These are phyloP conservation scores for Cinara cedri DNA, from an alignment of 2,888 invertebrate genomes.

Conservation along the genomic window DNA sequence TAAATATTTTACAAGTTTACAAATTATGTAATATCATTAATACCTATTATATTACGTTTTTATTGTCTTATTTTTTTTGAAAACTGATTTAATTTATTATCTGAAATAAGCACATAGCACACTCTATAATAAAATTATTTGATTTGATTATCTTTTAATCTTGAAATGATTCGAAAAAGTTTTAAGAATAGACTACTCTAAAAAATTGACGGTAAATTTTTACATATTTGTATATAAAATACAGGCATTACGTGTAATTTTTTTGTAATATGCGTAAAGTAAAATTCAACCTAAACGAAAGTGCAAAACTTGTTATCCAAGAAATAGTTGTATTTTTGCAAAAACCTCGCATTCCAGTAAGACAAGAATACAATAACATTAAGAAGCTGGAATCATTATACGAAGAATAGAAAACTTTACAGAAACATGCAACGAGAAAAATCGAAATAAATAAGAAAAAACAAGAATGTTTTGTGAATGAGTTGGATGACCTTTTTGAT, in stretches of 20 bases:
- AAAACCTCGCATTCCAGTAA: constrained; percentile 27
- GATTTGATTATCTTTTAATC: not conserved
- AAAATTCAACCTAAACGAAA: constrained; percentile 8
- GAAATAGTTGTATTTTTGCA: constrained; percentile 35
- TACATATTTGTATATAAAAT: not conserved
- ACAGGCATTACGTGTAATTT: constrained; percentile 4
- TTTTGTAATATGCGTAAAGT: constrained; percentile 30
- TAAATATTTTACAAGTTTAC: no score
- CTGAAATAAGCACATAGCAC: not conserved
- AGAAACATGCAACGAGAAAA: constrained; percentile 1
- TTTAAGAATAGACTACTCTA: no score
- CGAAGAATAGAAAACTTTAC: constrained; percentile 29
- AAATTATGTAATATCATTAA: no score
- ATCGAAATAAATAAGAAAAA: no score
- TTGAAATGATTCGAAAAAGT: not conserved
- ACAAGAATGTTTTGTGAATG: no score
- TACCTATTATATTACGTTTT: no score
- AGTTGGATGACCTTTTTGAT: no score
- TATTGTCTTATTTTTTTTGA: not conserved
- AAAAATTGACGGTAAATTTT: not conserved
- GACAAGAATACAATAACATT: constrained; percentile 8
- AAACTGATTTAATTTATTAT: not conserved
- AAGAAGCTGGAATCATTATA: constrained; percentile 25
- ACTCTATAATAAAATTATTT: not conserved
- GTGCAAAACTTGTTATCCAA: constrained; percentile 18